phyloP scores from a whole-genome alignment of 35 echinoderm and acorn worm genomes.

The Acanthaster planci region DNA sequence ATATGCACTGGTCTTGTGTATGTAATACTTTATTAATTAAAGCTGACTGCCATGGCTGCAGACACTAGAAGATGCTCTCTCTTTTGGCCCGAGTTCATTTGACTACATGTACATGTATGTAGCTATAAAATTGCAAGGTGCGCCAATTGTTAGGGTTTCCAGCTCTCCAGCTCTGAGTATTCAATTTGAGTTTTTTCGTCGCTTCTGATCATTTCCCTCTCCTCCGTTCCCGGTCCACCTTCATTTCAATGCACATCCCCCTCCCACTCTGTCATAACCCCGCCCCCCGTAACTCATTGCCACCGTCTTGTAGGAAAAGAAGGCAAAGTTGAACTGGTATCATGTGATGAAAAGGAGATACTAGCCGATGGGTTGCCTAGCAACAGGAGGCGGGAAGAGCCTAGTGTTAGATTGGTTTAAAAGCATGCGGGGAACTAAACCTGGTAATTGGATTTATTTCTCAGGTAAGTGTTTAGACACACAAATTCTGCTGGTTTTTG shows the following conservation, averaged over 20 bases:
- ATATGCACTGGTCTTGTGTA: too few species aligned
- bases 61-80: too few species aligned
- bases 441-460: neutral
- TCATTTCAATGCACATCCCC: neutral
- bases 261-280: neutral
- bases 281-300: neutral
- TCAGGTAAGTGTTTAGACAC: constrained; percentile 1
- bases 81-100: too few species aligned
- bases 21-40: too few species aligned
- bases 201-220: neutral
- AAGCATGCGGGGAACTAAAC: neutral
- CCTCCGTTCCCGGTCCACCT: neutral
- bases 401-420: constrained; percentile 26
- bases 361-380: neutral
- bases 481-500: too few species aligned
- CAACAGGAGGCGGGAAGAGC: neutral
- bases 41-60: too few species aligned
- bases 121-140: too few species aligned
- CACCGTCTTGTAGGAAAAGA: neutral
- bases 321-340: constrained; percentile 26
- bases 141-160: too few species aligned
- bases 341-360: constrained; percentile 19
- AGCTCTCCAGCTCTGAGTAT: too few species aligned
- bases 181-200: too few species aligned
- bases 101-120: too few species aligned